Conservation (phyloP, 2,797 vertebrate species). For the Glossophaga mutica region DNA sequence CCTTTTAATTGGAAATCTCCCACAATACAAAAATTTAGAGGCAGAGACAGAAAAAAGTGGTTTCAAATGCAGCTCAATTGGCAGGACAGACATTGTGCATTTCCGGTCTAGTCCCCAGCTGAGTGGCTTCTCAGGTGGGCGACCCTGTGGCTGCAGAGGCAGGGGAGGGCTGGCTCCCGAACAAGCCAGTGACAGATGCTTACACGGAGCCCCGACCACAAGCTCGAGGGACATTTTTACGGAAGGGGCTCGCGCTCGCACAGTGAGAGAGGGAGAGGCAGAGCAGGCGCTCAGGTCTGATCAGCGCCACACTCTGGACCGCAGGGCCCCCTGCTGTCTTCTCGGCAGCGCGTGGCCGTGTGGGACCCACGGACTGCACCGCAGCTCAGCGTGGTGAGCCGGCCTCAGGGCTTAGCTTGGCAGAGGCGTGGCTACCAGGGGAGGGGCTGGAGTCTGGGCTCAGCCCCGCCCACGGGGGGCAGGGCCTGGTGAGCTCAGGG, state of each 20-base stretch:
- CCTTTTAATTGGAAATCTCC: not conserved
- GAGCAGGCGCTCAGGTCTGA: not conserved
- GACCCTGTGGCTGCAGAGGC: not conserved
- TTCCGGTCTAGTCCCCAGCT: accelerated
- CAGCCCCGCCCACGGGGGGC: not conserved
- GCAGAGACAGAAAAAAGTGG: not conserved
- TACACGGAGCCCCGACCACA: accelerated
- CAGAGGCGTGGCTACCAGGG: accelerated
- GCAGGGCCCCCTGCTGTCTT: not conserved
- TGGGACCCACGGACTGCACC: not conserved
- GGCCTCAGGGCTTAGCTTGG: not conserved
- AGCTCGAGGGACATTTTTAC: not conserved
- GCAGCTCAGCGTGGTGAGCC: accelerated
- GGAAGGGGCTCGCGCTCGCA: not conserved
- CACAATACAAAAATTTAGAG: not conserved
- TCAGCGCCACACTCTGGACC: not conserved
- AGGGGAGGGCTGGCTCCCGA: not conserved
- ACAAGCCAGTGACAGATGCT: not conserved
- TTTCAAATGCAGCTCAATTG: not conserved
- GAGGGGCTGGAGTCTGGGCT: not conserved
- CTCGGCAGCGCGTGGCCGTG: accelerated
- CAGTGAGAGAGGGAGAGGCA: not conserved
- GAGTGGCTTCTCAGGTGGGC: not conserved
- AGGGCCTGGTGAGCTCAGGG: not conserved
- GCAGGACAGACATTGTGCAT: not conserved